These are phyloP conservation scores for Hoplostethus mediterraneus DNA, from an alignment of 2,797 vertebrate species.

Conservation along the genomic window DNA sequence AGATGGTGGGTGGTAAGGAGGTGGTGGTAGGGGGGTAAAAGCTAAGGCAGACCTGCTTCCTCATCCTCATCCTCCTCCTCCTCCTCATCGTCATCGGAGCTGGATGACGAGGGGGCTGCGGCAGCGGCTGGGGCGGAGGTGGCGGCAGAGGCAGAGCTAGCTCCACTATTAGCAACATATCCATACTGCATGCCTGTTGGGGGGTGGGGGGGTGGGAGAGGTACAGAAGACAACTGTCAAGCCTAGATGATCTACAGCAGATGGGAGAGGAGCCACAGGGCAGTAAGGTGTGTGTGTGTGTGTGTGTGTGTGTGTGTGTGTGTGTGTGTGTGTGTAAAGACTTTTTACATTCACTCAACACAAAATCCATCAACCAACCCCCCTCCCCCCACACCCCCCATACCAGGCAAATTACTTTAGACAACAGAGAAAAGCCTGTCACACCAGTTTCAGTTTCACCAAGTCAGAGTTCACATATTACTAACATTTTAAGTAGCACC, in stretches of 20 bases:
- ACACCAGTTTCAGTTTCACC: no score
- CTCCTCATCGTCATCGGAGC: slow-evolving; percentile 98
- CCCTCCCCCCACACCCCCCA: no score
- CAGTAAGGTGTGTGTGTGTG: neutral
- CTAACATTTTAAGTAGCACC: no score
- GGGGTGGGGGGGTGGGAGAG: slow-evolving; percentile 61
- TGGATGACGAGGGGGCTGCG: slow-evolving; percentile 94
- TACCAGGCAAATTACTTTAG: no score
- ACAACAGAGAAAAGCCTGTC: no score
- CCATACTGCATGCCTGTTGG: slow-evolving; percentile 96
- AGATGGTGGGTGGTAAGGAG: slow-evolving; percentile 4
- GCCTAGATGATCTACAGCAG: slow-evolving; percentile 61
- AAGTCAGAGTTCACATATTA: no score
- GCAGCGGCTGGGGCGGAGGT: slow-evolving; percentile 85
- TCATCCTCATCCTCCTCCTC: slow-evolving; percentile 97
- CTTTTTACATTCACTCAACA: no score
- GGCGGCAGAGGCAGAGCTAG: slow-evolving; percentile 92
- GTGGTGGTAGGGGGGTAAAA: slow-evolving; percentile 82
- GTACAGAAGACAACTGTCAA: slow-evolving; percentile 85
- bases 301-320: neutral
- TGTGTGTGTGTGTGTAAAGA: no score
- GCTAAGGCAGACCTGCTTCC: slow-evolving; percentile 99
- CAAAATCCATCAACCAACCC: no score
- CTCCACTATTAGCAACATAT: slow-evolving; percentile 96
- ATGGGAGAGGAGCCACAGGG: slow-evolving; percentile 53